A percentile compares a stretch with the other conserved stretches of the same genome.
Evolutionary conservation across 2,797 vertebrate species (phyloP).

Genomic region (Garrulus glandarius): DNA sequence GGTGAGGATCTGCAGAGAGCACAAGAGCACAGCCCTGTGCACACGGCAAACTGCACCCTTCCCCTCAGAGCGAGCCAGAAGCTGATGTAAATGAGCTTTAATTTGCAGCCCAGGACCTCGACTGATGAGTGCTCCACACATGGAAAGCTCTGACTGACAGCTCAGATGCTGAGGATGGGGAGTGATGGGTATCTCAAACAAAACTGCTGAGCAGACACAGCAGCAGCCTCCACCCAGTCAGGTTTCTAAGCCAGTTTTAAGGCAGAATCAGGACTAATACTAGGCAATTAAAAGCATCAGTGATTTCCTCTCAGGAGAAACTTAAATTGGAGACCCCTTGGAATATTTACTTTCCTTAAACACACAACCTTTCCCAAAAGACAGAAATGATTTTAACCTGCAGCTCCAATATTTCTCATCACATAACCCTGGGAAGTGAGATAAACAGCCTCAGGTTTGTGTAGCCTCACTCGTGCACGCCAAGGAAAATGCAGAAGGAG

Average conservation of each 20-base stretch:
- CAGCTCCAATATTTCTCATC: not conserved
- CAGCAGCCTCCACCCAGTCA: not conserved
- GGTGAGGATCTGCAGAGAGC: not conserved
- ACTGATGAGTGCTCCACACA: not conserved
- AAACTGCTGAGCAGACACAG: not conserved
- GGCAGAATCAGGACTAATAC: not conserved
- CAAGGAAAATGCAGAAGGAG: not conserved
- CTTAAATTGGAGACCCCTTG: not conserved
- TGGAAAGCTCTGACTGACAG: not conserved
- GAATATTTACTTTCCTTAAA: not conserved
- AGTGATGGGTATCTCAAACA: not conserved
- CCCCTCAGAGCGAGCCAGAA: not conserved
- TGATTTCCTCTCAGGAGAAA: not conserved
- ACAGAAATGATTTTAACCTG: not conserved
- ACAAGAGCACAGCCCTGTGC: not conserved
- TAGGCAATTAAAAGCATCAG: not conserved
- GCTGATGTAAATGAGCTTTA: not conserved
- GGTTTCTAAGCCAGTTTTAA: not conserved
- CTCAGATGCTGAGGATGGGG: not conserved
- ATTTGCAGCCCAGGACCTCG: not conserved
- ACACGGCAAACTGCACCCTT: not conserved
- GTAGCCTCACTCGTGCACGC: not conserved
- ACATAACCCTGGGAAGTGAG: not conserved
- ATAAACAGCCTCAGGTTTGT: not conserved
- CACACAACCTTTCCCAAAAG: not conserved